Evolutionary conservation across 2,888 invertebrate species (phyloP).

Genomic region (Amiota minor): DNA sequence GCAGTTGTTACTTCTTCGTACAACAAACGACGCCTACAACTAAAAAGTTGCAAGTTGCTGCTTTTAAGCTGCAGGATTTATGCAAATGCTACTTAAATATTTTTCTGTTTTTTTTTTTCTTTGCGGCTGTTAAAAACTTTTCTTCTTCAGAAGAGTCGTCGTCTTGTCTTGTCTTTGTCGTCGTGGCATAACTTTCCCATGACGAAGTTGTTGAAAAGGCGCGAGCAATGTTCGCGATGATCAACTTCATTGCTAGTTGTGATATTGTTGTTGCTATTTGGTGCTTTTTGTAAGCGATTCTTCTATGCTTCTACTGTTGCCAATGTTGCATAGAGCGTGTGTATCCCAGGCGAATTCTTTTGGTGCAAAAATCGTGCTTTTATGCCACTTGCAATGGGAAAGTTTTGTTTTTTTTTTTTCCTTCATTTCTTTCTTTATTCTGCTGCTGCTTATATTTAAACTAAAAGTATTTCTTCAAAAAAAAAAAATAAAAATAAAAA

Average conservation of each 20-base stretch:
- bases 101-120: not conserved
- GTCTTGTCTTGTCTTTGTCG: not conserved
- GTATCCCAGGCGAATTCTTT: slow-evolving; percentile 19
- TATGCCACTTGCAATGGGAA: slow-evolving; percentile 48
- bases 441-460: not conserved
- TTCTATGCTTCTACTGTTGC: slow-evolving; percentile 35
- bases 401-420: slow-evolving; percentile 31
- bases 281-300: no score
- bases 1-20: slow-evolving; percentile 33
- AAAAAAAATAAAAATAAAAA: not conserved
- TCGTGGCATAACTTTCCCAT: slow-evolving; percentile 52
- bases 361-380: slow-evolving; percentile 45
- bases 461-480: slow-evolving; percentile 1
- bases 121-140: slow-evolving; percentile 33
- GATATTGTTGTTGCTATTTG: not conserved
- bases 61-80: slow-evolving; percentile 42
- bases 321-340: slow-evolving; percentile 1
- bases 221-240: not conserved
- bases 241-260: slow-evolving; percentile 32
- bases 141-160: slow-evolving; percentile 21
- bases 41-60: slow-evolving; percentile 18
- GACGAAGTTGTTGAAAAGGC: slow-evolving; percentile 34
- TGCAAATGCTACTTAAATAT: slow-evolving; percentile 48
- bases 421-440: no score
- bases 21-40: slow-evolving; percentile 22